A percentile compares a stretch with the other conserved stretches of the same genome.
phyloP scores from a whole-genome alignment of 2,113 vertebrate genomes.

The Xenopus laevis region DNA sequence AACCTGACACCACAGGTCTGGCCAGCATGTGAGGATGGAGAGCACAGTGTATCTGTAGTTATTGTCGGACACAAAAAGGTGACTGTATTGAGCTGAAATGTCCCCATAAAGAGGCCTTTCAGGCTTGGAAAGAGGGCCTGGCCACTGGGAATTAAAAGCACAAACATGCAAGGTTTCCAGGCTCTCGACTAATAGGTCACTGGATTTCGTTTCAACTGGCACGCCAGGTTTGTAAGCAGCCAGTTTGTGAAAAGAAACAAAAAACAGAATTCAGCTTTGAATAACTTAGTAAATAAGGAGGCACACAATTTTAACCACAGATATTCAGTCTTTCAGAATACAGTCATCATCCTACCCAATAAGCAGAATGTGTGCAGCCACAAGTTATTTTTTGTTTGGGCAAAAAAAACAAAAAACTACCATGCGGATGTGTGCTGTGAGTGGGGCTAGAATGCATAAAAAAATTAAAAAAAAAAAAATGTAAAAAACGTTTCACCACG shows the following conservation, averaged over 20 bases:
- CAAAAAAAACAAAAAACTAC: neutral
- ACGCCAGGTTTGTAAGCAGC: conserved; percentile 22
- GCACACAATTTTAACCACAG: too few species aligned
- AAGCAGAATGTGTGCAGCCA: neutral
- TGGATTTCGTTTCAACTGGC: conserved; percentile 26
- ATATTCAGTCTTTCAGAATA: too few species aligned
- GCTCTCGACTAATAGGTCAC: conserved; percentile 33
- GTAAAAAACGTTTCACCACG: too few species aligned
- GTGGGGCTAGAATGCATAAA: too few species aligned
- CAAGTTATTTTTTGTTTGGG: conserved; percentile 10
- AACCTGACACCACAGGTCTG: conserved; percentile 26
- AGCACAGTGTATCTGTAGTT: conserved; percentile 7
- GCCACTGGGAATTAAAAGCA: conserved; percentile 17
- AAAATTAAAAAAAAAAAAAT: too few species aligned
- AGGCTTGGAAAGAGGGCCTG: neutral
- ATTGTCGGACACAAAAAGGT: conserved; percentile 40
- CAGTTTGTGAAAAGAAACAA: too few species aligned
- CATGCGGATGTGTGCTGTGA: too few species aligned
- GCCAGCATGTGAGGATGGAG: conserved; percentile 20
- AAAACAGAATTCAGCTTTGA: too few species aligned
- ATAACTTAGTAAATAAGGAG: too few species aligned
- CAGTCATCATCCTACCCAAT: neutral
- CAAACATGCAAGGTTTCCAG: conserved; percentile 37
- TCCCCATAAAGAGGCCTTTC: conserved; percentile 37
- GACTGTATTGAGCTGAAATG: conserved; percentile 24